Percentiles rank a stretch among this genome's conserved stretches.
These are phyloP conservation scores for Lasius fuliginosus DNA, from an alignment of 2,888 invertebrate species.

Conservation along the genomic window DNA sequence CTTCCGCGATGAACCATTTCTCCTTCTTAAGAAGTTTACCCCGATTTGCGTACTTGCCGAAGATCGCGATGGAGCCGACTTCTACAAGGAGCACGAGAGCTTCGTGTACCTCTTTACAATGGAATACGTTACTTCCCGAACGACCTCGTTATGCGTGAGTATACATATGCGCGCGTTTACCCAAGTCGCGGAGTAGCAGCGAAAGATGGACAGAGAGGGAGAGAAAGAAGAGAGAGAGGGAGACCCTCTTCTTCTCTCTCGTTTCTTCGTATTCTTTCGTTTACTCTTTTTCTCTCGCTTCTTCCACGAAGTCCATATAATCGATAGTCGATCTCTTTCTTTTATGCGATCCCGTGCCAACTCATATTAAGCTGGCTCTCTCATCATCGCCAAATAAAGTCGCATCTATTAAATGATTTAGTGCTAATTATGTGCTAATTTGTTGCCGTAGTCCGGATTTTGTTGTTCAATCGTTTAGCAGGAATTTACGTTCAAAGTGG, in stretches of 20 bases:
- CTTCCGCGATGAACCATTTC: constrained; percentile 45
- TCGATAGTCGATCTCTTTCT: constrained; percentile 49
- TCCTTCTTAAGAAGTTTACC: constrained; percentile 71
- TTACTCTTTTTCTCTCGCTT: not conserved
- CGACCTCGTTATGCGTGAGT: constrained; percentile 74
- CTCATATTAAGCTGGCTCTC: too few species aligned
- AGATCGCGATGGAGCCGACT: constrained; percentile 60
- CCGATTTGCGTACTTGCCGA: constrained; percentile 61
- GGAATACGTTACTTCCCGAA: constrained; percentile 71
- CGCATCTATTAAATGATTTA: too few species aligned
- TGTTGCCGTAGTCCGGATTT: too few species aligned
- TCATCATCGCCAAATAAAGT: too few species aligned
- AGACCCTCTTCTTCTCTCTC: not conserved
- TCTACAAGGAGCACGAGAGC: constrained; percentile 8
- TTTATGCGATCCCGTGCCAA: too few species aligned
- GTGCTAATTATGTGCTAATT: too few species aligned
- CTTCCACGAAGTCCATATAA: constrained; percentile 62
- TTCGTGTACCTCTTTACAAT: constrained; percentile 50
- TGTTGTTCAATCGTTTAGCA: too few species aligned
- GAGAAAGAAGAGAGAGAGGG: constrained; percentile 8
- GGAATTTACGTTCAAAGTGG: too few species aligned
- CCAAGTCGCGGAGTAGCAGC: constrained; percentile 63
- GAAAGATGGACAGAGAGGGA: too few species aligned
- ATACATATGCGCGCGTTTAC: constrained; percentile 70
- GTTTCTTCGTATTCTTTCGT: not conserved